Base-by-base conservation (phyloP, 2,888 invertebrate species). In the Chrysolina americana region DNA sequence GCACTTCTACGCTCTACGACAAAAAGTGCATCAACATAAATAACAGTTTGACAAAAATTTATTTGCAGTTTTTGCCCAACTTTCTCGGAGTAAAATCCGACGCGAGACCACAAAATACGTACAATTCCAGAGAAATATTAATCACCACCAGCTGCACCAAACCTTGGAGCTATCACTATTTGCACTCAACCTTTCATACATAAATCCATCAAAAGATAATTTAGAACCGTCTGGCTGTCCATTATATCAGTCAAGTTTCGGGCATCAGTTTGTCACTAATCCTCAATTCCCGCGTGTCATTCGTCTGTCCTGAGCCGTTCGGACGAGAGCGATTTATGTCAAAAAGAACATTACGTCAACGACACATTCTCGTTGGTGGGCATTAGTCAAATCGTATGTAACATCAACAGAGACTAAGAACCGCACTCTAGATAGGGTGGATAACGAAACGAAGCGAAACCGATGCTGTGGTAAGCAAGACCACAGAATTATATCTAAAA, bases 201-300 rank as follows among this genome's bases (percentile, higher is more conserved):
- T 79, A 79, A 78, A 79, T 79, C 79, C 79, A 76, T 79, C 79
- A 79, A 73, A 76, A 78, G 79, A 79, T 79, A 79, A 79, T 79
- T 77, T 79, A 78, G 74, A 74, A 71, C 68, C 74, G 74, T 71
- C 76, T 68, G 76, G 65, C 78, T 78, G 79, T 79, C 79, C 77
- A 72, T 78, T 78, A 78, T 76, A 78, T 79, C 79, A 78, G 76
- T 79, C 79, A 79, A 76, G 76, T 77, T 78, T 78, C 71, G 77
- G 76, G 68, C 76, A 74, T 79, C 77, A 76, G 71, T 79, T 77
- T 79, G 77, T 79, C 79, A 79, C 76, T 79, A 79, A 79, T 79
- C 78, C 78, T 70, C 74, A 50, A 71, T 74, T 71, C 73, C 76
- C 71, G 50, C 64, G 75, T 73, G 79, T 76, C 76, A 74, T 72